Percentiles rank a stretch among this genome's conserved stretches.
phyloP scores from a whole-genome alignment of 2,888 invertebrate species.

The Megastigmus dorsalis region DNA sequence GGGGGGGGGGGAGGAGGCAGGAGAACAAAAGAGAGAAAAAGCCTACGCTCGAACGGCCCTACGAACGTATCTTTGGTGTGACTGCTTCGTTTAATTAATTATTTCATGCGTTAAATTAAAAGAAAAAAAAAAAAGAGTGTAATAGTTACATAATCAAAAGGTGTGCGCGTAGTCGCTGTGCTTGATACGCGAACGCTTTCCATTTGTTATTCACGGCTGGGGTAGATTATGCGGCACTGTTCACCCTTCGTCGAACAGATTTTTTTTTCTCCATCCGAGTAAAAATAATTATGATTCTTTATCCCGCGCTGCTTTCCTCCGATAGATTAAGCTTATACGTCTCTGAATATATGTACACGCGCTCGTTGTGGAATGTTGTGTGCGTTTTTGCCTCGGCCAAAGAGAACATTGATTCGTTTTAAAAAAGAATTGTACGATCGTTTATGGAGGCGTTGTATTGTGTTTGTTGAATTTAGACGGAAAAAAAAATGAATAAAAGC shows the following conservation, averaged over 20 bases:
- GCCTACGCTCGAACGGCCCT: slow-evolving; percentile 62
- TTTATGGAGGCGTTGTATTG: too few species aligned
- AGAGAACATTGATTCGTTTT: too few species aligned
- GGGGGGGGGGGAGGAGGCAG: not conserved
- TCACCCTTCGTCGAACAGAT: slow-evolving; percentile 31
- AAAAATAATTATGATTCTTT: too few species aligned
- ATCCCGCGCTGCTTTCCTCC: not conserved
- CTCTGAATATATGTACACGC: slow-evolving; percentile 1
- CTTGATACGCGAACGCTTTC: slow-evolving; percentile 15
- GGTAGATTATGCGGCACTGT: slow-evolving; percentile 47
- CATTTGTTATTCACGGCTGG: slow-evolving; percentile 19
- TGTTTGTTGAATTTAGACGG: too few species aligned
- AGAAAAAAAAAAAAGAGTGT: slow-evolving; percentile 73
- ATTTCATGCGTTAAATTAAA: slow-evolving; percentile 69
- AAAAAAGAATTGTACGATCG: too few species aligned
- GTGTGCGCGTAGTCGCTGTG: not conserved
- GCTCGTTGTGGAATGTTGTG: slow-evolving; percentile 41
- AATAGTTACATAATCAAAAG: too few species aligned
- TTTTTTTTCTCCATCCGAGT: slow-evolving; percentile 4
- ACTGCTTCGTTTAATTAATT: slow-evolving; percentile 60
- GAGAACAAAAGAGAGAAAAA: slow-evolving; percentile 29
- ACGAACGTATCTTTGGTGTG: slow-evolving; percentile 69
- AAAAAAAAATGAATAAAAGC: not conserved
- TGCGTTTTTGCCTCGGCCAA: not conserved
- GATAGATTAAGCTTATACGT: not conserved